Base-by-base conservation (phyloP, 2,797 vertebrate species). In the Carduelis carduelis region DNA sequence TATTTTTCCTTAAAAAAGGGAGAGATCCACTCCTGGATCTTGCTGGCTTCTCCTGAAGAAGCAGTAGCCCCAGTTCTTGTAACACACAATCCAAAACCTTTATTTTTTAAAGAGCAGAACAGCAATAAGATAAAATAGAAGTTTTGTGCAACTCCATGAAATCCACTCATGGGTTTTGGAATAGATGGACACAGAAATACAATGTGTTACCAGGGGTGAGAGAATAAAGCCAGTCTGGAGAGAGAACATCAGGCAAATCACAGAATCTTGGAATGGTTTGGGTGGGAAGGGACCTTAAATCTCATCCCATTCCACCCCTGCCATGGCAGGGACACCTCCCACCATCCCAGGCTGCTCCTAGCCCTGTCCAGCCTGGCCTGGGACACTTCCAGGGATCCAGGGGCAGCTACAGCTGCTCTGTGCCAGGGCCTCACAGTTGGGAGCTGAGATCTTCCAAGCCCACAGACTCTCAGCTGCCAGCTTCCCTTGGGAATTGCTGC, bases 281-380 rank as follows among this genome's bases (percentile, higher is more conserved):
- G 4, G 3, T 57, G 2, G 2, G 50, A 44, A 56, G 6, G 37
- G 32, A 34, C 14, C 6, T 64, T 52, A 52, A 44, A 63, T 0
- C 1, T 0, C 23, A 55, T 56, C 44, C 44, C 1, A 2, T 44
- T 1, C 6, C n/a, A 52, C 3, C 19, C 11, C 8, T n/a, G 27
- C 49, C 19, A 14, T 12, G 8, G 6, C 37, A 70, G 44, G 23
- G 37, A 32, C 71, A 77, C 20, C 6, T 64, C 0, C 57, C 64
- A 32, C 28, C 2, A 0, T 5, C 28, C 28, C 79, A 64, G 43
- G 6, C 0, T 34, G 43, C n/a, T 89, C 64, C 63, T 30, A 68
- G 3, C 32, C 15, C 15, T 0, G 0, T 61, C 61, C 56, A 76
- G 0, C 37, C 50, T 64, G 71, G 14, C n/a, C 21, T 46, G 8